Evolutionary conservation across 2,797 vertebrate species (phyloP).

Genomic region (Pyrocephalus nanus): DNA sequence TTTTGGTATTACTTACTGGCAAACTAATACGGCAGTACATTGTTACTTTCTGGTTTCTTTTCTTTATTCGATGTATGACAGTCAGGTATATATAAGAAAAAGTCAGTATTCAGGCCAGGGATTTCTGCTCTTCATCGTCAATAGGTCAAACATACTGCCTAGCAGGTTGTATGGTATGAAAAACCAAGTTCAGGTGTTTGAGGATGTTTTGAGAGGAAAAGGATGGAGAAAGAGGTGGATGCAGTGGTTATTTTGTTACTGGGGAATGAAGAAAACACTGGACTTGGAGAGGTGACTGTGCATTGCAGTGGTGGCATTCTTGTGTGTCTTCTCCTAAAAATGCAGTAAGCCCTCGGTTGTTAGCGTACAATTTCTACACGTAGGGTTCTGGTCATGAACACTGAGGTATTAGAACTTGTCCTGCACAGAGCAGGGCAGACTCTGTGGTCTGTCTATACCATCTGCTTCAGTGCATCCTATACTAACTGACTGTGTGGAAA

Average conservation of each 20-base stretch:
- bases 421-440: neutral
- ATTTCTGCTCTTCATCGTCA: neutral
- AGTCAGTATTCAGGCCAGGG: neutral
- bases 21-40: neutral
- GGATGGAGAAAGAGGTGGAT: neutral
- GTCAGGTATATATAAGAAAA: neutral
- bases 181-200: neutral
- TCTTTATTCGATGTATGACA: neutral
- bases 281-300: neutral
- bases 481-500: neutral
- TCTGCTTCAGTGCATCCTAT: neutral
- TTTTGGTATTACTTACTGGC: neutral
- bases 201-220: neutral
- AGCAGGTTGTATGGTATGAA: neutral
- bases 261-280: neutral
- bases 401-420: neutral
- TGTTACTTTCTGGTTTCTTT: neutral
- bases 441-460: neutral
- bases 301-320: neutral
- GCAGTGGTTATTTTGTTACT: neutral
- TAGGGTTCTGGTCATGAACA: accelerated
- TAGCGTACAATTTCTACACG: accelerated
- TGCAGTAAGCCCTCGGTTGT: neutral
- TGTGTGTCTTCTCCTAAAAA: neutral
- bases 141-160: neutral